Percentiles rank a stretch among this genome's conserved stretches.
Conservation (phyloP, 2,797 vertebrate genomes). For the Synanceia verrucosa region DNA sequence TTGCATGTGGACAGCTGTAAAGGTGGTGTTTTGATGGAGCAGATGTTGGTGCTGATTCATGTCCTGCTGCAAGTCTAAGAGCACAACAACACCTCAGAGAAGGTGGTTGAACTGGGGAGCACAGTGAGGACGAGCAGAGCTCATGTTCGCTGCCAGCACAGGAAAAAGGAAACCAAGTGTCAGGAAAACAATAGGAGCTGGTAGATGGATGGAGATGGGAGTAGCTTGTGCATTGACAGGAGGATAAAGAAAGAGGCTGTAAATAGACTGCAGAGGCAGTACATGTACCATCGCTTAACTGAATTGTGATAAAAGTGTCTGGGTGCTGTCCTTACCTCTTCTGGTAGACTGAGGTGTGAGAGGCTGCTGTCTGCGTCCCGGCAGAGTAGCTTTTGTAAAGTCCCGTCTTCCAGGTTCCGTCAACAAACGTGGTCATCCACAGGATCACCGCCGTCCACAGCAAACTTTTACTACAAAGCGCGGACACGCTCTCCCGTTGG, state of each 20-base stretch:
- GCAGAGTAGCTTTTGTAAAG: conserved; percentile 76
- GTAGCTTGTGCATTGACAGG: conserved; percentile 20
- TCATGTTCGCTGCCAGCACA: conserved; percentile 59
- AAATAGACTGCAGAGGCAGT: not conserved
- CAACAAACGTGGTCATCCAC: conserved; percentile 65
- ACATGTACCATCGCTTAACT: too few species aligned
- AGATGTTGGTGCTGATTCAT: too few species aligned
- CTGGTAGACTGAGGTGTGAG: conserved; percentile 76
- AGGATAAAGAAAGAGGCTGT: not conserved
- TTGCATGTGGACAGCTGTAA: conserved; percentile 4
- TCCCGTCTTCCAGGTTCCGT: conserved; percentile 84
- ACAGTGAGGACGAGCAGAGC: conserved; percentile 39
- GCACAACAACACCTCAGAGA: conserved; percentile 10
- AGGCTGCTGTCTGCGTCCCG: conserved; percentile 65
- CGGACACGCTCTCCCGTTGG: conserved; percentile 68
- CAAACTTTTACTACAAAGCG: conserved; percentile 69
- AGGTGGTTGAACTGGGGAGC: conserved; percentile 20
- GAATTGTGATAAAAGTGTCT: too few species aligned
- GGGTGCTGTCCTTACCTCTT: conserved; percentile 73
- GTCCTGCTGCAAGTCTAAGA: not conserved
- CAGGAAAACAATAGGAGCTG: conserved; percentile 70
- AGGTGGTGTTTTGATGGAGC: not conserved
- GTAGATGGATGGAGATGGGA: conserved; percentile 70
- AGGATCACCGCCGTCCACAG: conserved; percentile 72
- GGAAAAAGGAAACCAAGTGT: conserved; percentile 79